Conservation (phyloP, 2,797 vertebrate genomes). For the Girardinus metallicus region DNA sequence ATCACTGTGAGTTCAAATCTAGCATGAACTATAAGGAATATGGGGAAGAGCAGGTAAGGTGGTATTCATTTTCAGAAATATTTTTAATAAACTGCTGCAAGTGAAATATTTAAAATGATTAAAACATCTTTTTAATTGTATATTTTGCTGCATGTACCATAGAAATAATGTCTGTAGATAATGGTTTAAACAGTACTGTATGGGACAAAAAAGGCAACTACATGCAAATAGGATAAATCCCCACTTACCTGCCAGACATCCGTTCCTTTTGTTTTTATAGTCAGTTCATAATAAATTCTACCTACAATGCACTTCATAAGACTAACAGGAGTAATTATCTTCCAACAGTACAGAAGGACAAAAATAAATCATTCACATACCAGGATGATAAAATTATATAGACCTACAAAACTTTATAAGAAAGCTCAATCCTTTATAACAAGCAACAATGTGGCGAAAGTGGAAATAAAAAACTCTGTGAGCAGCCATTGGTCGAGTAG, state of each 20-base stretch:
- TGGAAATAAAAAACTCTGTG: neutral
- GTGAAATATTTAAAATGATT: neutral
- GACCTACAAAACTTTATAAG: neutral
- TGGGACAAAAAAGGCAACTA: neutral
- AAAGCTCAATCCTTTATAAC: neutral
- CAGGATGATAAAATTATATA: neutral
- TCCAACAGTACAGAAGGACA: neutral
- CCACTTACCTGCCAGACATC: neutral
- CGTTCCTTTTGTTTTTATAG: no score
- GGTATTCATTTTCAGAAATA: neutral
- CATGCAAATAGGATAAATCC: neutral
- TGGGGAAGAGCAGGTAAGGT: neutral
- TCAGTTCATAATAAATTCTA: neutral
- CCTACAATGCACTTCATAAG: neutral
- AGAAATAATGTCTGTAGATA: neutral
- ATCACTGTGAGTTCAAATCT: constrained; percentile 5
- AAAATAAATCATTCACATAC: neutral
- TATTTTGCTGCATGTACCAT: neutral
- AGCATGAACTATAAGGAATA: neutral
- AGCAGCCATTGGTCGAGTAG: neutral
- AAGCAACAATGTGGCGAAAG: neutral
- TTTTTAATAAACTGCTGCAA: neutral
- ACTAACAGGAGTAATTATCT: neutral
- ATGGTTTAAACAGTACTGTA: neutral
- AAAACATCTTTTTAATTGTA: neutral